phyloP scores from a whole-genome alignment of 2,888 invertebrate genomes.

The Cryptocheilus praepositus region DNA sequence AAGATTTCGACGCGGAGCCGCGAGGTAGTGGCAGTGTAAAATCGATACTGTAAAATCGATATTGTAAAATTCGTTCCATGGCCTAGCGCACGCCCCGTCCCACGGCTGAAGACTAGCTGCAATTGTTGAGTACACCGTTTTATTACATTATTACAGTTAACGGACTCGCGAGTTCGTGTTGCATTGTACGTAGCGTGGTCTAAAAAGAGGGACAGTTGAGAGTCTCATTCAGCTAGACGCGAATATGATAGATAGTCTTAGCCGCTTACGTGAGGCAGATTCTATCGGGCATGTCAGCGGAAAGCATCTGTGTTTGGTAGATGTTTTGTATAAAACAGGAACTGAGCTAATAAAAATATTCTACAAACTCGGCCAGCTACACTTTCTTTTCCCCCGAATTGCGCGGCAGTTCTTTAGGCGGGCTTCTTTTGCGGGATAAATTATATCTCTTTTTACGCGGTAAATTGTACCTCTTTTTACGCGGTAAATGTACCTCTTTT shows the following conservation, averaged over 20 bases:
- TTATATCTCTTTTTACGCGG: too few species aligned
- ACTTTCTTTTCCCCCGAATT: too few species aligned
- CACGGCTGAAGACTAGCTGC: not conserved
- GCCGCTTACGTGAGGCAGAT: slow-evolving; percentile 56
- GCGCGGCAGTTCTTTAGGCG: too few species aligned
- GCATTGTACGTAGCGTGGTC: slow-evolving; percentile 47
- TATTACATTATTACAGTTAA: slow-evolving; percentile 1
- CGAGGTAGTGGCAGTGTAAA: not conserved
- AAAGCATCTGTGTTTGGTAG: slow-evolving; percentile 66
- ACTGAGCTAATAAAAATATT: slow-evolving; percentile 63
- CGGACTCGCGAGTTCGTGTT: slow-evolving; percentile 16
- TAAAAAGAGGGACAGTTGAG: slow-evolving; percentile 33
- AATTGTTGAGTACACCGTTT: not conserved
- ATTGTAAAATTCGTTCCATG: not conserved
- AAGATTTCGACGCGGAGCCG: not conserved
- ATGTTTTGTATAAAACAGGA: slow-evolving; percentile 70
- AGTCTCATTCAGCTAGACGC: slow-evolving; percentile 43
- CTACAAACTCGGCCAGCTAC: slow-evolving; percentile 29
- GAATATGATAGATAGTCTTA: slow-evolving; percentile 51
- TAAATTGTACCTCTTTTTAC: too few species aligned
- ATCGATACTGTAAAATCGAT: not conserved
- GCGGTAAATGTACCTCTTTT: too few species aligned
- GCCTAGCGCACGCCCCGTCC: slow-evolving; percentile 3
- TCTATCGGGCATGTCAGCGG: slow-evolving; percentile 49
- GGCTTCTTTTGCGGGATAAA: too few species aligned